Percentiles rank a stretch among this genome's conserved stretches.
These are phyloP conservation scores for Ectobius pallidus DNA, from an alignment of 2,888 invertebrate genomes.

Conservation along the genomic window DNA sequence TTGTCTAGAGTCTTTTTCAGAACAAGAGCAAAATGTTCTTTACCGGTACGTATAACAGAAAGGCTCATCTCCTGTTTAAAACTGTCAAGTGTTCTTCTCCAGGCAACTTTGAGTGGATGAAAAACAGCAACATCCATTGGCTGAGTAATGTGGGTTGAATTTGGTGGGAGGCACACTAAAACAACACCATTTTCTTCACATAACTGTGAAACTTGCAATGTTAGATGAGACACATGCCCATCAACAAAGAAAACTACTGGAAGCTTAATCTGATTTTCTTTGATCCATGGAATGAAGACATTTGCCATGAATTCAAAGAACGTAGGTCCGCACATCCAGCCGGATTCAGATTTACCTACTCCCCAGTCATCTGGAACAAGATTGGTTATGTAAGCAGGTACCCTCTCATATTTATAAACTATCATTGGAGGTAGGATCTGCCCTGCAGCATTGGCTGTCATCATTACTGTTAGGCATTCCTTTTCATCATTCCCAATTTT, in stretches of 20 bases:
- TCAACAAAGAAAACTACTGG: constrained; percentile 53
- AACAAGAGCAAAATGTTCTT: not conserved
- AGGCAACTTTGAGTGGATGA: constrained; percentile 41
- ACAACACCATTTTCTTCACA: constrained; percentile 43
- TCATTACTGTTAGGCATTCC: constrained; percentile 47
- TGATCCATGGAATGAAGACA: constrained; percentile 51
- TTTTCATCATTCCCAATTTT: constrained; percentile 44
- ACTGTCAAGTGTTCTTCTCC: constrained; percentile 33
- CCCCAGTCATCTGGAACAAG: constrained; percentile 51
- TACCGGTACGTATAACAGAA: not conserved
- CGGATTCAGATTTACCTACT: constrained; percentile 52
- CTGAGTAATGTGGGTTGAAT: constrained; percentile 46
- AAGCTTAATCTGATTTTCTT: constrained; percentile 48
- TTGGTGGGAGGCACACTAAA: constrained; percentile 43
- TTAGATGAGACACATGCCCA: constrained; percentile 51
- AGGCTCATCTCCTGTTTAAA: not conserved
- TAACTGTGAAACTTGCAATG: constrained; percentile 42
- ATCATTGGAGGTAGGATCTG: constrained; percentile 47
- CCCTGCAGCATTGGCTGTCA: constrained; percentile 48
- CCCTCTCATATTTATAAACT: constrained; percentile 49
- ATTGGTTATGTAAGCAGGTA: constrained; percentile 46
- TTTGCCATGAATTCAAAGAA: constrained; percentile 54
- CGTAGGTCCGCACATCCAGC: constrained; percentile 54
- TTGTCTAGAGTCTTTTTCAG: not conserved
- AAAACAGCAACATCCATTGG: constrained; percentile 46